These are phyloP conservation scores for Panurus biarmicus DNA, from an alignment of 2,113 vertebrate species.

Conservation along the genomic window DNA sequence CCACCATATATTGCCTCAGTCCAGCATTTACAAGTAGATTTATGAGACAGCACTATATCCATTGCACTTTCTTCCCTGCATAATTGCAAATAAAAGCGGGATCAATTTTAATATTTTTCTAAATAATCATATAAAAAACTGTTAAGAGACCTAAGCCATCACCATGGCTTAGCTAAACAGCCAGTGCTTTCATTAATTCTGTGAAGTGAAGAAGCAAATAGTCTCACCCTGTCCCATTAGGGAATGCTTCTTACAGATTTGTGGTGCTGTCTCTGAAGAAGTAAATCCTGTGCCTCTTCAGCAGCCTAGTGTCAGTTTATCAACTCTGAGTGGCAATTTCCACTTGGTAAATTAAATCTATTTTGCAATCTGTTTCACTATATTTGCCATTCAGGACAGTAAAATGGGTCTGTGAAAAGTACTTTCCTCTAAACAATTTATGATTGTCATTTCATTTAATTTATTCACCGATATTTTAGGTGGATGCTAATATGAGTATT, in stretches of 20 bases:
- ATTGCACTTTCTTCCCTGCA: neutral
- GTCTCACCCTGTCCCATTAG: neutral
- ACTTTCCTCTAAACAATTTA: neutral
- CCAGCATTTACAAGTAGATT: neutral
- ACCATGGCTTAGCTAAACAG: neutral
- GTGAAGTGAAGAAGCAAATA: neutral
- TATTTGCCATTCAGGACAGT: conserved; percentile 33
- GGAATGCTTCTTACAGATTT: neutral
- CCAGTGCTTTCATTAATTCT: neutral
- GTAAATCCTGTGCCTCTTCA: neutral
- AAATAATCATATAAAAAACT: neutral
- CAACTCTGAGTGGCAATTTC: conserved; percentile 26
- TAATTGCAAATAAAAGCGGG: neutral
- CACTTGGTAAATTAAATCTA: conserved; percentile 28
- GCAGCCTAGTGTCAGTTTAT: neutral
- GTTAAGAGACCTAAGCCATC: neutral
- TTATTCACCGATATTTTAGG: neutral
- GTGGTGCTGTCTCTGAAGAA: neutral
- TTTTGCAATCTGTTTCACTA: conserved; percentile 34
- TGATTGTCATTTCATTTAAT: neutral
- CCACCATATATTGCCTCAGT: neutral
- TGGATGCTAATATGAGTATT: neutral
- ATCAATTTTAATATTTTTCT: neutral
- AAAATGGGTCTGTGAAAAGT: neutral
- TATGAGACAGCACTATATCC: neutral